Percentiles rank a stretch among this genome's conserved stretches.
These are phyloP conservation scores for Drosophila hamatofila DNA, from an alignment of 2,888 invertebrate genomes.

Conservation along the genomic window DNA sequence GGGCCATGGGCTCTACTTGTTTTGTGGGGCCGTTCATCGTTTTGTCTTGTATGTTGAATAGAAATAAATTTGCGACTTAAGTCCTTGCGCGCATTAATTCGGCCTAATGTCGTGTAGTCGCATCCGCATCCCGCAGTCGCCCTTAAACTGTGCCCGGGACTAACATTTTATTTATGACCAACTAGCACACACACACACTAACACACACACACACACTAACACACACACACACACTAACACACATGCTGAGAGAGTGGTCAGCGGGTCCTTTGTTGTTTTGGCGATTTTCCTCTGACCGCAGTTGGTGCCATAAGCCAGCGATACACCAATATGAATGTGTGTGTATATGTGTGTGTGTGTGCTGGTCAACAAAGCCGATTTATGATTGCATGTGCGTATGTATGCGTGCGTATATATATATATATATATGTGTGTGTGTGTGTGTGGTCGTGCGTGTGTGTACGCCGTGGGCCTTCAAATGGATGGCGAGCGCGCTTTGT, in stretches of 20 bases:
- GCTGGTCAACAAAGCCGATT: conserved; percentile 62
- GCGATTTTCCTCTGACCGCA: conserved; percentile 61
- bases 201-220: conserved; percentile 29
- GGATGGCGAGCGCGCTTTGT: conserved; percentile 71
- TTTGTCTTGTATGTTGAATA: conserved; percentile 78
- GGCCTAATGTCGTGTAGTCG: conserved; percentile 80
- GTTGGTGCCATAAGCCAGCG: conserved; percentile 60
- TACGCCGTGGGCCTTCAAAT: conserved; percentile 55
- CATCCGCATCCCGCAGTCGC: conserved; percentile 45
- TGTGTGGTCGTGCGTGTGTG: conserved; percentile 28
- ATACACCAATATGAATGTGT: conserved; percentile 43
- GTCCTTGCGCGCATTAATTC: conserved; percentile 80
- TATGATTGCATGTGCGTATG: conserved; percentile 40
- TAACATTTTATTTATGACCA: conserved; percentile 75
- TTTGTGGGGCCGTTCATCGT: conserved; percentile 68
- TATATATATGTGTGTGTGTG: conserved; percentile 30
- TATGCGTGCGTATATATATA: conserved; percentile 29
- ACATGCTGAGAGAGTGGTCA: conserved; percentile 18
- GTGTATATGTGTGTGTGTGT: conserved; percentile 30
- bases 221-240: background rate
- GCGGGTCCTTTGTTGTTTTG: conserved; percentile 48
- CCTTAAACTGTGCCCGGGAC: conserved; percentile 68
- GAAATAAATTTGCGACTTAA: conserved; percentile 81
- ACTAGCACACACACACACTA: conserved; percentile 42
- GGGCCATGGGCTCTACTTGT: conserved; percentile 57